Evolutionary conservation across 1,140 invertebrate genomes (phyloP), one percentile per base, ranked within the genome.

Genomic region (Hyposmocoma kahamanoa): DNA sequence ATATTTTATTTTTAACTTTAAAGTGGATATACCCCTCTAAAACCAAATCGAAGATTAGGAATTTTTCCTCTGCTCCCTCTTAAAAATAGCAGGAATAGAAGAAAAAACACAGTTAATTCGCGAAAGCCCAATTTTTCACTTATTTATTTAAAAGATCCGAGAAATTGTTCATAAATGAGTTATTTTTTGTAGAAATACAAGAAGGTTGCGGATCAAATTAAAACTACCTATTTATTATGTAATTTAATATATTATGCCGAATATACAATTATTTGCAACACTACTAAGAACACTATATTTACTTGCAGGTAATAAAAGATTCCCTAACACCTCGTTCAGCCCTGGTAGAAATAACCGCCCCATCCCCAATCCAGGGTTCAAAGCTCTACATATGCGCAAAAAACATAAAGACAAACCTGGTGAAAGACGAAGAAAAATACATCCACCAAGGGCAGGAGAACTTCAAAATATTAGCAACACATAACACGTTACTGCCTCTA

Each of bases 391-490:
- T 95, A 1, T 95, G 93, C 72, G 87, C 89, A 0, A 91, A 90
- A 72, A 88, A 88, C 43, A 56, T 67, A 1, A 45, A 56, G 1
- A 68, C 72, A 1, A 82, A 71, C 8, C 68, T 26, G 5, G n/a
- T n/a, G n/a, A n/a, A n/a, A n/a, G n/a, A n/a, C n/a, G 24, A 28
- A 28, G 24, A 28, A 11, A 8, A 85, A 0, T 94, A 92, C 72
- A 83, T 88, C 15, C 94, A 96, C 75, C 95, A 96, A 79, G 95
- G 95, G 0, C 69, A 60, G 2, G 89, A 91, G 1, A 50, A 84
- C 8, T 94, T 91, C 84, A 82, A 92, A 42, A 85, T 90, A 61
- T 86, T 96, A 17, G 75, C 84, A 28, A 90, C 90, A 0, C 92
- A 92, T 72, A 83, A 93, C 68, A 91, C 90, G 61, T 64, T 93